phyloP scores from a whole-genome alignment of 2,797 vertebrate species.

The Cryptoprocta ferox region DNA sequence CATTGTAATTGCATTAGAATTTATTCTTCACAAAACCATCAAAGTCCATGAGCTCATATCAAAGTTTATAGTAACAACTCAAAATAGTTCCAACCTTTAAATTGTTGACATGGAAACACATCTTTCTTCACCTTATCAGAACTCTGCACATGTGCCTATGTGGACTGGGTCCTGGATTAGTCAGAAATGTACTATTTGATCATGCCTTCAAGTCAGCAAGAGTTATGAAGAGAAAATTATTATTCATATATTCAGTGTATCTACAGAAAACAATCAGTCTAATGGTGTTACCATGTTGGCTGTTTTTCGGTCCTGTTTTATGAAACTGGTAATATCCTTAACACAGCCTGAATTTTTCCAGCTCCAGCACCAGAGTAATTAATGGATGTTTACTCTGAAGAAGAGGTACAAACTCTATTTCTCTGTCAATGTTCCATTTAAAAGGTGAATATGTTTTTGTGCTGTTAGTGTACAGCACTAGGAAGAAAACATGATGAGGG shows the following conservation, averaged over 20 bases:
- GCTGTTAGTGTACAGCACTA: slow-evolving; percentile 53
- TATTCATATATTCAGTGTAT: slow-evolving; percentile 78
- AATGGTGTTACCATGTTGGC: slow-evolving; percentile 58
- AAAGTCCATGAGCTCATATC: slow-evolving; percentile 76
- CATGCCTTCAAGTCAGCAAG: slow-evolving; percentile 66
- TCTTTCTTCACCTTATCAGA: slow-evolving; percentile 85
- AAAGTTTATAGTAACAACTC: slow-evolving; percentile 76
- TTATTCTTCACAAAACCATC: slow-evolving; percentile 76
- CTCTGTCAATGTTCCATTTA: not conserved
- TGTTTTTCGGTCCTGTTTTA: slow-evolving; percentile 61
- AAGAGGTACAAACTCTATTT: not conserved
- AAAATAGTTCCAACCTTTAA: slow-evolving; percentile 76
- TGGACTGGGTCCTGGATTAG: slow-evolving; percentile 77
- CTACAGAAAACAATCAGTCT: slow-evolving; percentile 80
- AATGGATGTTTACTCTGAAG: slow-evolving; percentile 56
- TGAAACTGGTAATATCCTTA: slow-evolving; percentile 56
- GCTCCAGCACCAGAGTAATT: slow-evolving; percentile 53
- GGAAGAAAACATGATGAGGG: slow-evolving; percentile 53
- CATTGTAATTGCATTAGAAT: slow-evolving; percentile 71
- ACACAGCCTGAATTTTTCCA: slow-evolving; percentile 42
- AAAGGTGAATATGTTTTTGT: slow-evolving; percentile 3
- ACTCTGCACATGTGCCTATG: slow-evolving; percentile 73
- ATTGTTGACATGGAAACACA: slow-evolving; percentile 83
- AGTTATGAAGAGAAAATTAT: slow-evolving; percentile 76
- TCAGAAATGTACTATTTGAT: slow-evolving; percentile 72